phyloP scores from a whole-genome alignment of 92 coral and sea anemone genomes.

The Desmophyllum pertusum region DNA sequence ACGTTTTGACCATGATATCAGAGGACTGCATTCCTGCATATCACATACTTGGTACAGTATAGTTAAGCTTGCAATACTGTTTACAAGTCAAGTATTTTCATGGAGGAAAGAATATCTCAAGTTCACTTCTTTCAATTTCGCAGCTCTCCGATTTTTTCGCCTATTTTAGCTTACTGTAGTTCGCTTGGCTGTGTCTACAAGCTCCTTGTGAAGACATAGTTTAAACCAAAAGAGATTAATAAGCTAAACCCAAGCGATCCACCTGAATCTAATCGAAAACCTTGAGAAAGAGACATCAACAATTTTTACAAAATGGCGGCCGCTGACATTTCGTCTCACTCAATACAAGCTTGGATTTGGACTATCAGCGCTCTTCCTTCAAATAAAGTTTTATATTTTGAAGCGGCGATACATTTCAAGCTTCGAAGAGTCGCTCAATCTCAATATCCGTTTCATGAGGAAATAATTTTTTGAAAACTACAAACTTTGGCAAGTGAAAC shows the following conservation, averaged over 20 bases:
- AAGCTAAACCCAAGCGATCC: slow-evolving; percentile 3
- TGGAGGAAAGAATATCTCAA: not conserved
- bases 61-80: not conserved
- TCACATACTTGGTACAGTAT: not conserved
- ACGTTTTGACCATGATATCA: not conserved
- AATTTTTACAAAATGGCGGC: slow-evolving; percentile 47
- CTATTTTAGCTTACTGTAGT: too few species aligned
- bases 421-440: not conserved
- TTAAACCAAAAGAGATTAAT: slow-evolving; percentile 24
- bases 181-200: not conserved
- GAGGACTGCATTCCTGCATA: not conserved
- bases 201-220: not conserved
- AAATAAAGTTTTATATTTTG: not conserved
- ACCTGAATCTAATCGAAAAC: not conserved
- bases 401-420: not conserved
- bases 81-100: not conserved
- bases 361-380: too few species aligned
- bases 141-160: not conserved
- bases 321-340: slow-evolving; percentile 5
- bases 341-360: not conserved
- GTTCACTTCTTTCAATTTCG: not conserved
- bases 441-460: not conserved
- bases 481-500: not conserved
- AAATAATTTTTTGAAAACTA: not conserved
- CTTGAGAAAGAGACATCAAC: not conserved